Evolutionary conservation across 2,113 vertebrate species (phyloP).

Genomic region (Pygoscelis adeliae): DNA sequence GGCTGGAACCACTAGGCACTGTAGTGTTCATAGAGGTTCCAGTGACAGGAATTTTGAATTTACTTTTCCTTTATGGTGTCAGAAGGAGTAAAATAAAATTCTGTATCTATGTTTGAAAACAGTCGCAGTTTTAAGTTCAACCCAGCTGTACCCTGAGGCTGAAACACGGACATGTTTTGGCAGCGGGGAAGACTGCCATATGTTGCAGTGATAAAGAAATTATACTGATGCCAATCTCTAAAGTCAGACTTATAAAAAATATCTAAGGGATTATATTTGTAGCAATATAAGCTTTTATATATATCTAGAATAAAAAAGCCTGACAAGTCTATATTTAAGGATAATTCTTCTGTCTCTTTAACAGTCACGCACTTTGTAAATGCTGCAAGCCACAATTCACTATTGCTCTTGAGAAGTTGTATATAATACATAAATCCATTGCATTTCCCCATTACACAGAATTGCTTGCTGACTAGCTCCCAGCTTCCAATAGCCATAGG

Average conservation of each 20-base stretch:
- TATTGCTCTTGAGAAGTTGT: not conserved
- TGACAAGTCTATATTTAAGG: not conserved
- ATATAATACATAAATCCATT: not conserved
- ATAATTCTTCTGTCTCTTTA: not conserved
- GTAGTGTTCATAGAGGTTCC: not conserved
- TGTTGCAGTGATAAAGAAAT: slow-evolving; percentile 54
- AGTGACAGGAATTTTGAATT: not conserved
- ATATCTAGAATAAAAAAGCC: not conserved
- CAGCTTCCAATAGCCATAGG: not conserved
- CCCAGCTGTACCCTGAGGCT: slow-evolving; percentile 51
- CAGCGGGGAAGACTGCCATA: slow-evolving; percentile 49
- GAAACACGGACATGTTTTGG: slow-evolving; percentile 64
- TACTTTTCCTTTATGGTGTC: not conserved
- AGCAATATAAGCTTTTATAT: not conserved
- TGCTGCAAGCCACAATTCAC: not conserved
- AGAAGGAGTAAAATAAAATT: not conserved
- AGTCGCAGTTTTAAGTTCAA: slow-evolving; percentile 42
- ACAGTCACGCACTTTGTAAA: not conserved
- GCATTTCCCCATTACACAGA: not conserved
- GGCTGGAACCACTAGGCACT: not conserved
- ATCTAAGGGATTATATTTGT: not conserved
- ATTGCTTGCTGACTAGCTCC: not conserved
- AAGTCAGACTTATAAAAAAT: slow-evolving; percentile 32
- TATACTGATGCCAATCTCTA: slow-evolving; percentile 35
- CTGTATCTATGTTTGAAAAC: slow-evolving; percentile 50